phyloP scores from a whole-genome alignment of 2,797 vertebrate species.

The Urophycis tenuis region DNA sequence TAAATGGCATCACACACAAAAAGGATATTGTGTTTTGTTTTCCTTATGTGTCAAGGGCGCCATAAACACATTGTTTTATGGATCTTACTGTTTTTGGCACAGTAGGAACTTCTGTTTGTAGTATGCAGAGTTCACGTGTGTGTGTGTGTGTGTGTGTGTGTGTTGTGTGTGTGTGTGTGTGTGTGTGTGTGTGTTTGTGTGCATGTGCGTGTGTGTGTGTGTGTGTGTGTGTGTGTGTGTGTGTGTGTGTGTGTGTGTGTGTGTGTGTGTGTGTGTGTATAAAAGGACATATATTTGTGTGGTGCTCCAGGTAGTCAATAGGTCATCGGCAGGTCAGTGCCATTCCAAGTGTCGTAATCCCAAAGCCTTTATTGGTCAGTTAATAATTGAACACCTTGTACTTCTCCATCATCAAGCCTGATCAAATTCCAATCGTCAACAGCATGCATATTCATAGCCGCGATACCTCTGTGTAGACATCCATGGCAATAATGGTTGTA shows the following conservation, averaged over 20 bases:
- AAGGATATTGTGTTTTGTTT: slow-evolving; percentile 1
- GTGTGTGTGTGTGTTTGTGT: not conserved
- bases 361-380: not conserved
- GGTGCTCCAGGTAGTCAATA: not conserved
- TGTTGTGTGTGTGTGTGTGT: not conserved
- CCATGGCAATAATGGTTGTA: not conserved
- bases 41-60: slow-evolving; percentile 13
- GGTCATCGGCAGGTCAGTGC: not conserved
- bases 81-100: slow-evolving; percentile 26
- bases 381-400: not conserved
- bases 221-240: no score
- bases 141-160: not conserved
- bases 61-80: slow-evolving; percentile 20
- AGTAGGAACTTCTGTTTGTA: slow-evolving; percentile 18
- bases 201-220: no score
- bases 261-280: not conserved
- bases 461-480: not conserved
- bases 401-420: not conserved
- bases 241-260: no score
- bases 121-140: not conserved
- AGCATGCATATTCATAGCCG: not conserved
- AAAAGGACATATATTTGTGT: not conserved
- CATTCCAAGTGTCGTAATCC: not conserved
- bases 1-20: slow-evolving; percentile 39
- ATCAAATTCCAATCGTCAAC: not conserved